Percentiles rank a stretch among this genome's conserved stretches.
Evolutionary conservation across 2,113 vertebrate genomes (phyloP).

Genomic region (Vanacampus margaritifer): DNA sequence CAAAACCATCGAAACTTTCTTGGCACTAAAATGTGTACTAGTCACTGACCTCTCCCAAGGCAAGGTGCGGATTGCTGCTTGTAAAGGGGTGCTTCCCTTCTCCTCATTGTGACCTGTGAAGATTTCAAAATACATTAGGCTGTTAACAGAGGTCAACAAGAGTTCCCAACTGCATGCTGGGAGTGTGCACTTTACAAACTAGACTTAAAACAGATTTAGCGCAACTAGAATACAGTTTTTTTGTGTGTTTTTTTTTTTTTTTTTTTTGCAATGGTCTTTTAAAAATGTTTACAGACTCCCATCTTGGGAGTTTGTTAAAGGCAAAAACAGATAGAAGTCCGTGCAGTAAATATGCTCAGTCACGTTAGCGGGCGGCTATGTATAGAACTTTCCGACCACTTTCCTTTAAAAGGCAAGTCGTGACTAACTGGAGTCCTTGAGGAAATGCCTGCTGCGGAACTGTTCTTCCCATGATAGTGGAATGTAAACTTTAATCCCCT

Average conservation of each 20-base stretch:
- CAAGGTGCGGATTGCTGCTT: slow-evolving; percentile 65
- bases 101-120: slow-evolving; percentile 51
- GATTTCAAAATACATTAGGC: neutral
- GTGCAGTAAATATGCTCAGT: neutral
- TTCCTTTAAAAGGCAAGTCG: slow-evolving; percentile 2
- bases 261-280: neutral
- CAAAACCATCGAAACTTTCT: no score
- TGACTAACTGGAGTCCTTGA: neutral
- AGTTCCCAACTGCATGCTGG: neutral
- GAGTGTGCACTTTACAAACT: neutral
- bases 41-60: slow-evolving; percentile 62
- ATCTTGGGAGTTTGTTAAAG: neutral
- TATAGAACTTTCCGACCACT: neutral
- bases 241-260: no score
- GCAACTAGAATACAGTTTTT: no score
- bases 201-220: neutral
- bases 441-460: neutral
- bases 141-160: neutral
- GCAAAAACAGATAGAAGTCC: neutral
- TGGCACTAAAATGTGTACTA: neutral
- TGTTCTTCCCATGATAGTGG: neutral
- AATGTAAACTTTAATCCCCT: neutral
- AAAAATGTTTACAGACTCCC: neutral
- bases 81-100: slow-evolving; percentile 26
- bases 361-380: neutral